Evolutionary conservation across 2,113 vertebrate species (phyloP).

Genomic region (Mesembrinibis cayennensis): DNA sequence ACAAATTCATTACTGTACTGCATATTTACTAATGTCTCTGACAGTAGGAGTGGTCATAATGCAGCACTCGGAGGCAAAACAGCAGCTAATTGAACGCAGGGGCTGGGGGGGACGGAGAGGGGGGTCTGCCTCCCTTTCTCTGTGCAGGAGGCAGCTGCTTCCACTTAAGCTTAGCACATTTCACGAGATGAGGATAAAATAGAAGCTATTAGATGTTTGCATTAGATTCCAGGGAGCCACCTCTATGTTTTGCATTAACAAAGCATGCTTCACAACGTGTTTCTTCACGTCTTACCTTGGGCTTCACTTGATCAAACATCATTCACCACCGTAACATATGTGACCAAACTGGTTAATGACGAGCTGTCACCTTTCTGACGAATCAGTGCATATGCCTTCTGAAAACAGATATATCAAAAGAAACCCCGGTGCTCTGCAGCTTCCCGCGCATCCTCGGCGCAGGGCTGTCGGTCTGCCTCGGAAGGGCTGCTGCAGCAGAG

Average conservation of each 20-base stretch:
- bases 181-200: constrained; percentile 64
- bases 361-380: neutral
- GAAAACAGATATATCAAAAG: neutral
- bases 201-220: neutral
- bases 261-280: neutral
- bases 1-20: constrained; percentile 40
- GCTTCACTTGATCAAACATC: neutral
- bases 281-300: neutral
- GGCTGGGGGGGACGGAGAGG: neutral
- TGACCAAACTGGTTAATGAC: neutral
- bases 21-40: constrained; percentile 37
- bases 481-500: neutral
- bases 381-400: neutral
- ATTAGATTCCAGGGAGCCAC: neutral
- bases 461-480: neutral
- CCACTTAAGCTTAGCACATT: constrained; percentile 76
- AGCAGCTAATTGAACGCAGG: constrained; percentile 79
- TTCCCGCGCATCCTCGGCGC: fast-evolving
- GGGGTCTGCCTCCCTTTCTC: constrained; percentile 35
- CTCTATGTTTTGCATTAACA: neutral
- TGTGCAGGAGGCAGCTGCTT: constrained; percentile 80
- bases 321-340: neutral
- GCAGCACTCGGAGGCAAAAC: constrained; percentile 75
- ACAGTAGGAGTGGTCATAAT: constrained; percentile 74
- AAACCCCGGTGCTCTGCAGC: neutral